These are phyloP conservation scores for Micromys minutus DNA, from an alignment of 2,113 vertebrate species.

Conservation along the genomic window DNA sequence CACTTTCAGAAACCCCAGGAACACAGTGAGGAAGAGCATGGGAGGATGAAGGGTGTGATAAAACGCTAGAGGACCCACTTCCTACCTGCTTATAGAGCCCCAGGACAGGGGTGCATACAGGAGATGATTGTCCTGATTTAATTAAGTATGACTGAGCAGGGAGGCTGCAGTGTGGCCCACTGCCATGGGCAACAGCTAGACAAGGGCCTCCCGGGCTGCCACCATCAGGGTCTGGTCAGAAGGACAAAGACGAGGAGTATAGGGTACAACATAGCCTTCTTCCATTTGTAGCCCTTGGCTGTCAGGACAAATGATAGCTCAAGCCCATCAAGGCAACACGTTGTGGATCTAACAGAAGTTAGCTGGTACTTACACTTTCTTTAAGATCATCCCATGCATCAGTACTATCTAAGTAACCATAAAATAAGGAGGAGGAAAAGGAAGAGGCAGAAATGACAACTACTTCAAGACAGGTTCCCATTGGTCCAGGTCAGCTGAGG, in stretches of 20 bases:
- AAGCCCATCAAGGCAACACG: not conserved
- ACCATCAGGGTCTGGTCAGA: not conserved
- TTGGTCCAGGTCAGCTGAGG: not conserved
- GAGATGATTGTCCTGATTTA: not conserved
- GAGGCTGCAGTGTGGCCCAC: too few species aligned
- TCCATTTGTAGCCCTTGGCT: not conserved
- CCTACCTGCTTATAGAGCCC: not conserved
- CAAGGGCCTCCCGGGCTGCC: not conserved
- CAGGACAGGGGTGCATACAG: not conserved
- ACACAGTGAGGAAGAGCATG: not conserved
- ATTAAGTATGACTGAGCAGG: not conserved
- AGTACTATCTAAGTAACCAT: not conserved
- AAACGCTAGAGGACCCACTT: not conserved
- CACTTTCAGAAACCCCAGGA: not conserved
- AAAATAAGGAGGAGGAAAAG: not conserved
- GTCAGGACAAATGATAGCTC: not conserved
- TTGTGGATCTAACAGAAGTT: not conserved
- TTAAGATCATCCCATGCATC: conserved; percentile 19
- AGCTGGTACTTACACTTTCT: not conserved
- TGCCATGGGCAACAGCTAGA: not conserved
- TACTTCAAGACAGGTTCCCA: not conserved
- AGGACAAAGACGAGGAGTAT: not conserved
- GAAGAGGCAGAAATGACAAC: too few species aligned
- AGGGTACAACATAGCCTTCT: not conserved
- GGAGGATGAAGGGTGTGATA: not conserved